Evolutionary conservation across 2,797 vertebrate genomes (phyloP).

Genomic region (Mormyrus proboscirostris): DNA sequence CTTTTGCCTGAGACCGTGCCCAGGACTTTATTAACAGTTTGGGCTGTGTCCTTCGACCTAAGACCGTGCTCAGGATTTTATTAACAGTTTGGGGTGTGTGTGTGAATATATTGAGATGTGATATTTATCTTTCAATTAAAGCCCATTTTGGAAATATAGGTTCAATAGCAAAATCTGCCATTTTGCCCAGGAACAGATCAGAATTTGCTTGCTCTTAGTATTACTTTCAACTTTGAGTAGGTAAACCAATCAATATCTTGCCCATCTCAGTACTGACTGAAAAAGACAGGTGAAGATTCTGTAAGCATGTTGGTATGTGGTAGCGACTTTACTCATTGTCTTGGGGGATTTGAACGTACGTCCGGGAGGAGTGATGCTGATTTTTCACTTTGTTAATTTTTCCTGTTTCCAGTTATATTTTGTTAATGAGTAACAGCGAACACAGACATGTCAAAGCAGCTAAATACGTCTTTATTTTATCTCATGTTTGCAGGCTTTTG

Average conservation of each 20-base stretch:
- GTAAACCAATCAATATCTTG: neutral
- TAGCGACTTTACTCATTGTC: no score
- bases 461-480: neutral
- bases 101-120: no score
- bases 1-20: neutral
- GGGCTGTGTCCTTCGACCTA: neutral
- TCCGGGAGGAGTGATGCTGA: no score
- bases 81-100: no score
- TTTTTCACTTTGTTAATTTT: no score
- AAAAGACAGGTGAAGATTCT: no score
- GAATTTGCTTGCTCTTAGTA: neutral
- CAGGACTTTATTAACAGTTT: neutral
- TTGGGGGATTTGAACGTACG: no score
- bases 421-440: neutral
- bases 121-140: no score
- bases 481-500: neutral
- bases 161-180: neutral
- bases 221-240: neutral
- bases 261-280: neutral
- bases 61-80: no score
- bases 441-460: neutral
- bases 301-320: no score
- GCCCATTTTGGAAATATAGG: no score
- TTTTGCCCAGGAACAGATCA: neutral
- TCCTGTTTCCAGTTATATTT: no score